Percentiles rank a stretch among this genome's conserved stretches.
Conservation (phyloP, 2,888 invertebrate species). For the Ernsta delagoae region DNA sequence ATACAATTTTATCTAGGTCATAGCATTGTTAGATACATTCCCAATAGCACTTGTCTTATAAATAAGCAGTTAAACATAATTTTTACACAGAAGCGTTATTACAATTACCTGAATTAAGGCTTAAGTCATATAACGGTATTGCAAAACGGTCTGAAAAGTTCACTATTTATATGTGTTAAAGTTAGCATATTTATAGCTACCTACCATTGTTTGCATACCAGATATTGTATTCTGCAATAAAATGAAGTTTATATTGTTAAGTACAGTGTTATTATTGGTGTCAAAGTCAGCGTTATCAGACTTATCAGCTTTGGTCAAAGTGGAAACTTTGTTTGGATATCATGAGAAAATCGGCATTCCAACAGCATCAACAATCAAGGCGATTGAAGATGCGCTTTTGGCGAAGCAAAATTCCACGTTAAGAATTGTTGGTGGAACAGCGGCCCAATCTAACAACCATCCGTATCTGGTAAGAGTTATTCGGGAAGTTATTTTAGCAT, state of each 20-base stretch:
- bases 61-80: background rate
- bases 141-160: too few species aligned
- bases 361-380: slow-evolving; percentile 57
- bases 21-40: background rate
- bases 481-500: too few species aligned
- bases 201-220: too few species aligned
- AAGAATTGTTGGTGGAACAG: slow-evolving; percentile 61
- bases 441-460: slow-evolving; percentile 52
- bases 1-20: background rate
- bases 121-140: too few species aligned
- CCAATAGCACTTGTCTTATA: background rate
- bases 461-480: slow-evolving; percentile 56
- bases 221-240: too few species aligned
- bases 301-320: slow-evolving; percentile 45
- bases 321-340: slow-evolving; percentile 48
- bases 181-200: too few species aligned
- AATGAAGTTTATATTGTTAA: slow-evolving; percentile 1
- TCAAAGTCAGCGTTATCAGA: slow-evolving; percentile 46
- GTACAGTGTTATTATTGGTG: slow-evolving; percentile 42
- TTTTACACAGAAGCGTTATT: background rate
- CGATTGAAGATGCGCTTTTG: slow-evolving; percentile 48
- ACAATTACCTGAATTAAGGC: too few species aligned
- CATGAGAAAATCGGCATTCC: slow-evolving; percentile 63
- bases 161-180: too few species aligned
- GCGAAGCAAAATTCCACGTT: background rate